Conservation (phyloP, 2,797 vertebrate genomes). For the Mus minutoides region DNA sequence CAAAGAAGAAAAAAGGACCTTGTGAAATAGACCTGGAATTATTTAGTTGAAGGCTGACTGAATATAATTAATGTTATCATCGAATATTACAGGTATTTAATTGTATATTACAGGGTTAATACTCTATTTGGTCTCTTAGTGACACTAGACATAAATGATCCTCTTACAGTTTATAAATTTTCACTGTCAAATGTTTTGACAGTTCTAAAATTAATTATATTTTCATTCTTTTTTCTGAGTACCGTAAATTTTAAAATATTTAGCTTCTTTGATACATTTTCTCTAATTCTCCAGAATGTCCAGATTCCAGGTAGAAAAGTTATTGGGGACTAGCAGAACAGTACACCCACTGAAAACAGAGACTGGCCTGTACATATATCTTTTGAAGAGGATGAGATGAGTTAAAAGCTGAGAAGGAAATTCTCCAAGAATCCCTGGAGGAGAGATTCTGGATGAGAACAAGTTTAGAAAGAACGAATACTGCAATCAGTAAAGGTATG, state of each 20-base stretch:
- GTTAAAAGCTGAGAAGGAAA: neutral
- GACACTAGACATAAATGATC: neutral
- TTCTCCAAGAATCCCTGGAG: neutral
- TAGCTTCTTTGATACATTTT: neutral
- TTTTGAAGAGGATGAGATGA: neutral
- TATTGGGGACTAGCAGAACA: accelerated
- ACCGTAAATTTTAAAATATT: neutral
- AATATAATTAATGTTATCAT: neutral
- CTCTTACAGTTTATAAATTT: neutral
- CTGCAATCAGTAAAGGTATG: neutral
- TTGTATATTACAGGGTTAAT: neutral
- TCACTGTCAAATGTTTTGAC: neutral
- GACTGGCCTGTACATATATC: neutral
- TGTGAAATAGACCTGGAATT: neutral
- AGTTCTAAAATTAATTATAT: neutral
- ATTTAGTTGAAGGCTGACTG: neutral
- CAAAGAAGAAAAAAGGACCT: neutral
- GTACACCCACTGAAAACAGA: neutral
- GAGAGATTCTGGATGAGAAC: neutral
- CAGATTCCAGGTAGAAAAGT: neutral
- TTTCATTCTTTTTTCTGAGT: neutral
- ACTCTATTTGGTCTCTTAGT: neutral
- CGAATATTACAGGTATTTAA: neutral
- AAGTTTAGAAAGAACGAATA: neutral
- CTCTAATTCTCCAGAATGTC: neutral